Percentiles rank a stretch among this genome's conserved stretches.
Conservation (phyloP, 2,888 invertebrate genomes). For the Perdita meconis region DNA sequence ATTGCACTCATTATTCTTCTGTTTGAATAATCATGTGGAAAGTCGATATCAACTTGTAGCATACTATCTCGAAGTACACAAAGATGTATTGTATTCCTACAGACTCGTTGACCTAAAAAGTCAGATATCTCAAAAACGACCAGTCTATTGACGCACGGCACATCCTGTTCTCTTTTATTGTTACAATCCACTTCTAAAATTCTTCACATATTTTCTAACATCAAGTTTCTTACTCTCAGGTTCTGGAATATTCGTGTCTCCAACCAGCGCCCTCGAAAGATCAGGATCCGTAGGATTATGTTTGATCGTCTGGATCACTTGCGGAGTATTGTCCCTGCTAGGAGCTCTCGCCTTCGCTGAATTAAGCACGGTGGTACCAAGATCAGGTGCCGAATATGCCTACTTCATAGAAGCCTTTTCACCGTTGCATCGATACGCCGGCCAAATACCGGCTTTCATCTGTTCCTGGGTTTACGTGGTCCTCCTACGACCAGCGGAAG, state of each 20-base stretch:
- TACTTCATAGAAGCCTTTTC: constrained; percentile 91
- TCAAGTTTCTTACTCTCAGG: constrained; percentile 79
- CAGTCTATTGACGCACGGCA: no score
- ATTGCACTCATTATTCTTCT: no score
- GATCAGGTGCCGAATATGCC: constrained; percentile 93
- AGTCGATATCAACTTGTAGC: no score
- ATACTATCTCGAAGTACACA: no score
- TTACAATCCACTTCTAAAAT: not conserved
- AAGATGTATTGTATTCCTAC: no score
- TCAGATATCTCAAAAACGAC: no score
- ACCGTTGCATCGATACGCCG: constrained; percentile 89
- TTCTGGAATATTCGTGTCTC: constrained; percentile 94
- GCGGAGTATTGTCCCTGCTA: constrained; percentile 91
- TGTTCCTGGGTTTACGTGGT: constrained; percentile 92
- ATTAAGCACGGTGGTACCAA: constrained; percentile 90
- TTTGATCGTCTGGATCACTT: constrained; percentile 91
- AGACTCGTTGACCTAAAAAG: no score
- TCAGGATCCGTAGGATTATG: constrained; percentile 93
- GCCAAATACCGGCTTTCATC: constrained; percentile 90
- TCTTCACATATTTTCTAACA: not conserved
- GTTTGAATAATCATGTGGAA: no score
- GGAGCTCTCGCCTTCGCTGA: constrained; percentile 93
- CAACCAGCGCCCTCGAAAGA: constrained; percentile 90
- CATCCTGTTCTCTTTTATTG: no score
- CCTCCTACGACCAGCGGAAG: constrained; percentile 91